Evolutionary conservation across 2,797 vertebrate genomes (phyloP), one percentile per base, ranked within the genome.

Genomic region (Tolypeutes matacus): DNA sequence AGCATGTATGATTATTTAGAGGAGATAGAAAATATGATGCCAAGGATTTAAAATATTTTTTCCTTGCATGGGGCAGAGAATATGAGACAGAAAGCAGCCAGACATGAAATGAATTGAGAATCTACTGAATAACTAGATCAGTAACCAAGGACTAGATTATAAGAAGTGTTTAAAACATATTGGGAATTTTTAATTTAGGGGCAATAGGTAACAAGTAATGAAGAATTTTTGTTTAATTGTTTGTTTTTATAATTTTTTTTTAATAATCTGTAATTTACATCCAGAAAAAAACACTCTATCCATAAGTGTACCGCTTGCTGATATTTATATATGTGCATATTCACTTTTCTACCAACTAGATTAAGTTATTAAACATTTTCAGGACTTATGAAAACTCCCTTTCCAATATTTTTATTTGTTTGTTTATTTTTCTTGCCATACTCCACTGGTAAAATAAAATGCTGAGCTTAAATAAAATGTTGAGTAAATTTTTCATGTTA

Each of bases 341-440:
- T 27, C 60, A 62, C 29, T 62, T 62, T 27, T 10, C 34, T 29
- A 42, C 11, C 31, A 36, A 46, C 14, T 58, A 65, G 23, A 53
- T 72, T 58, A 67, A 73, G 5, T 53, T 70, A 70, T 84, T 84
- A 64, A 36, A 53, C 14, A 78, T 70, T 42, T 49, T 56, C 11
- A 56, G 11, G 15, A 21, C 73, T 14, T 84, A 14, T 84, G 17
- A 89, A 62, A 84, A 27, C 20, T 69, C 39, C 31, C 42, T 64
- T 39, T 84, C 58, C 53, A 56, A 56, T 77, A 42, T 36, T 14
- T 67, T n/a, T 65, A 34, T 29, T 62, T 51, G 3, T 13, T 93
- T 72, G 78, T 60, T 89, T 89, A 85, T 72, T 86, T 80, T 94
- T 75, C 42, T 92, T 78, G n/a, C 18, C 49, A 27, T 46, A 85